Conservation (phyloP, 2,888 invertebrate species). For the Brenthis daphne region DNA sequence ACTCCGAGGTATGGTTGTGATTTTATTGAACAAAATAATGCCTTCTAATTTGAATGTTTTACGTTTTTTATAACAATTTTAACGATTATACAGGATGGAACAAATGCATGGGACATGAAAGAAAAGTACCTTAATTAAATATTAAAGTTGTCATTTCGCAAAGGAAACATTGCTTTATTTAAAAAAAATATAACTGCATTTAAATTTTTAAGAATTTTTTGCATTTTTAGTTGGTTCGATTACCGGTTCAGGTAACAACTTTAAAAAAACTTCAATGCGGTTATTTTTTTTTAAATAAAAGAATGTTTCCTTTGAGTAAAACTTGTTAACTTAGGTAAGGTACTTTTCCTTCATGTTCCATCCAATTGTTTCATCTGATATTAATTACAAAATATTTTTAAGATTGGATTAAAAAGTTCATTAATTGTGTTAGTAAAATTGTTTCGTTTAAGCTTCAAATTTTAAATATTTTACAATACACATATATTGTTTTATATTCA, state of each 20-base stretch:
- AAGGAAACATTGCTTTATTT: no score
- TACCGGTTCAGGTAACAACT: no score
- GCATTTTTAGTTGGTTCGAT: background rate
- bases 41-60: background rate
- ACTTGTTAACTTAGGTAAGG: no score
- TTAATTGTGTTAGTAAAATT: constrained; percentile 1
- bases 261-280: no score
- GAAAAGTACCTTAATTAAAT: no score
- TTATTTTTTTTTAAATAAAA: no score
- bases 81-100: no score
- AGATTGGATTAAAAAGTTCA: background rate
- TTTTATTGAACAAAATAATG: background rate
- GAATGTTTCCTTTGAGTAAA: no score
- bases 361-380: background rate
- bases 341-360: no score
- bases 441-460: background rate
- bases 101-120: no score
- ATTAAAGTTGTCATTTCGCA: no score
- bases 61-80: no score
- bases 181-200: background rate
- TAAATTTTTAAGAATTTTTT: background rate
- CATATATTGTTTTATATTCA: background rate
- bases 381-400: constrained; percentile 3
- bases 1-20: constrained; percentile 20
- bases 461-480: background rate